Conservation (phyloP, 1,140 invertebrate species). For the Andricus grossulariae region DNA sequence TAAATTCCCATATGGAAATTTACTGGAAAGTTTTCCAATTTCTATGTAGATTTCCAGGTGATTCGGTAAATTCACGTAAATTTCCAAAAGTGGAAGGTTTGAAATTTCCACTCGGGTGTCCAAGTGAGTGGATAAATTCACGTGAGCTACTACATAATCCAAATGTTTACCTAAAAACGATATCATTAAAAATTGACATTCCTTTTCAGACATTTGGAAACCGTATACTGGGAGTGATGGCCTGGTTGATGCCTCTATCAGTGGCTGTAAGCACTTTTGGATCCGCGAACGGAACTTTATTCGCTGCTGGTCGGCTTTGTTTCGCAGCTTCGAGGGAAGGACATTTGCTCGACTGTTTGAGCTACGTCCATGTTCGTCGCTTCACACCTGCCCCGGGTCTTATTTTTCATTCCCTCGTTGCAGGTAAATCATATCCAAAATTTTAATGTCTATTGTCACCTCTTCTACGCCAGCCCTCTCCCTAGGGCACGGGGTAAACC, state of each 20-base stretch:
- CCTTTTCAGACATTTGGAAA: conserved; percentile 85
- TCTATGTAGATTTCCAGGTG: no score
- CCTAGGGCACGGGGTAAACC: no score
- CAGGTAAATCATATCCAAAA: conserved; percentile 78
- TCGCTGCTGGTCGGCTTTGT: conserved; percentile 93
- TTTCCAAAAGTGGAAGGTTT: no score
- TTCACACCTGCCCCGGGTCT: conserved; percentile 96
- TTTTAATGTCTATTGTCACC: neutral
- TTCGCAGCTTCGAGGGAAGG: conserved; percentile 96
- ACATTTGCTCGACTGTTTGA: conserved; percentile 93
- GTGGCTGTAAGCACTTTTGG: conserved; percentile 98
- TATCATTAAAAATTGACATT: no score
- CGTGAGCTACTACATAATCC: no score
- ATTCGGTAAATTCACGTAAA: no score
- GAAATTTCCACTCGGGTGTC: no score
- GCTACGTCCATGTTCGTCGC: conserved; percentile 93
- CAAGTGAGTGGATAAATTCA: no score
- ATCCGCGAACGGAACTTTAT: conserved; percentile 96
- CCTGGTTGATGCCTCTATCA: conserved; percentile 95
- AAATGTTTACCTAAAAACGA: no score
- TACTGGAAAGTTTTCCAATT: no score
- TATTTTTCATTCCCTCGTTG: conserved; percentile 87
- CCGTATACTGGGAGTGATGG: conserved; percentile 88
- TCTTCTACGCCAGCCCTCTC: no score
- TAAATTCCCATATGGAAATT: no score